These are phyloP conservation scores for Panulirus ornatus DNA, from an alignment of 1,140 invertebrate genomes.

Conservation along the genomic window DNA sequence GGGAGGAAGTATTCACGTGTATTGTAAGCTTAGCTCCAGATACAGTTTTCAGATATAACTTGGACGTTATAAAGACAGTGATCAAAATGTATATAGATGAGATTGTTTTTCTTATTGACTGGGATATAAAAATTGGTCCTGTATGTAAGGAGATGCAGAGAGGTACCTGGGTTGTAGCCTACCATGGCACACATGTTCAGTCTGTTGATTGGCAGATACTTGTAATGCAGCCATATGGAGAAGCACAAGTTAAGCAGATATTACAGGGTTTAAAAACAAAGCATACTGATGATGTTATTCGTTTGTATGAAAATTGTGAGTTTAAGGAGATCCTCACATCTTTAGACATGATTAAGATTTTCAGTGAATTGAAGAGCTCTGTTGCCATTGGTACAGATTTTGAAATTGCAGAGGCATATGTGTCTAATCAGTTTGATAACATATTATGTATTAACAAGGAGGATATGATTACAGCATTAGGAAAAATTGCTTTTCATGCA, in stretches of 20 bases:
- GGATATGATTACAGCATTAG: not conserved
- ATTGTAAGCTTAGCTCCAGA: not conserved
- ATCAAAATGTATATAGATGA: not conserved
- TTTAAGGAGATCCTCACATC: slow-evolving; percentile 13
- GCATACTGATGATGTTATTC: not conserved
- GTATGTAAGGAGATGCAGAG: not conserved
- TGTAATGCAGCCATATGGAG: not conserved
- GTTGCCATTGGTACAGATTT: not conserved
- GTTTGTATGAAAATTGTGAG: not conserved
- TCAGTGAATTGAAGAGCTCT: not conserved
- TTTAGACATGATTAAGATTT: slow-evolving; percentile 20
- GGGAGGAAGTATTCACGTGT: not conserved
- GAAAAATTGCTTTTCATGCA: not conserved
- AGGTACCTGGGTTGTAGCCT: not conserved
- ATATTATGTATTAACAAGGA: not conserved
- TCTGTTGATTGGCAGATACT: not conserved
- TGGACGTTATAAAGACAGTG: not conserved
- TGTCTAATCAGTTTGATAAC: not conserved
- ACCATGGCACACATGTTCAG: not conserved
- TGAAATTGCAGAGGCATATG: slow-evolving; percentile 1
- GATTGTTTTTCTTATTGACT: slow-evolving; percentile 22
- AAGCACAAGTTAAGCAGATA: not conserved
- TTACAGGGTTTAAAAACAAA: not conserved
- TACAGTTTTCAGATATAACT: not conserved
- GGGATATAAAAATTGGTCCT: not conserved